Conservation (phyloP, 2,113 vertebrate species). For the Castor canadensis region DNA sequence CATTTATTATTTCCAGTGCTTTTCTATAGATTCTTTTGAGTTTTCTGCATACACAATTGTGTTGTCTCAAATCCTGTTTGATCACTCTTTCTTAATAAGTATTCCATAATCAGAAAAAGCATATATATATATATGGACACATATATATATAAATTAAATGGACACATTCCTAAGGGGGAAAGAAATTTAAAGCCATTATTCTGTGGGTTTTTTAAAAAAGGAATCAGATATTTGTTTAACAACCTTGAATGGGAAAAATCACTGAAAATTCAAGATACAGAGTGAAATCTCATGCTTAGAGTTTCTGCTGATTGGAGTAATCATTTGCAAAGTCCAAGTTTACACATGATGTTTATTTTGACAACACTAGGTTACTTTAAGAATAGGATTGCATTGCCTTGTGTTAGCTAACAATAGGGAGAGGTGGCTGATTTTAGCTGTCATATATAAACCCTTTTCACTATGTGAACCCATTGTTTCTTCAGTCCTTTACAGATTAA, state of each 20-base stretch:
- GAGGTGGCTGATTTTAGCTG: background rate
- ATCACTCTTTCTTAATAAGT: background rate
- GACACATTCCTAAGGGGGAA: background rate
- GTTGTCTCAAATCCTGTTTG: background rate
- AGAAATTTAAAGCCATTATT: background rate
- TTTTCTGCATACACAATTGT: background rate
- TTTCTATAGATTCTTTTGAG: background rate
- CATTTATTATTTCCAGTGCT: background rate
- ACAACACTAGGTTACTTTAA: background rate
- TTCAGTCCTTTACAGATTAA: background rate
- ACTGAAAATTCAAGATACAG: background rate
- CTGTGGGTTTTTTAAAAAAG: background rate
- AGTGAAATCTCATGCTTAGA: background rate
- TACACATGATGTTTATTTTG: conserved; percentile 40
- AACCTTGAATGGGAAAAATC: background rate
- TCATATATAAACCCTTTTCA: background rate
- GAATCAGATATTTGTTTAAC: conserved; percentile 26
- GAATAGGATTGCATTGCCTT: background rate
- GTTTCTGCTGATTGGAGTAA: background rate
- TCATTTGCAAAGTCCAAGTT: conserved; percentile 51
- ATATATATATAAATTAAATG: background rate
- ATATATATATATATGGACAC: too few relatives aligned
- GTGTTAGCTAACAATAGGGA: background rate
- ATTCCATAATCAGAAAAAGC: conserved; percentile 15
- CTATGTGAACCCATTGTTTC: background rate